phyloP scores from a whole-genome alignment of 2,888 invertebrate genomes.

The Platynereis dumerilii region DNA sequence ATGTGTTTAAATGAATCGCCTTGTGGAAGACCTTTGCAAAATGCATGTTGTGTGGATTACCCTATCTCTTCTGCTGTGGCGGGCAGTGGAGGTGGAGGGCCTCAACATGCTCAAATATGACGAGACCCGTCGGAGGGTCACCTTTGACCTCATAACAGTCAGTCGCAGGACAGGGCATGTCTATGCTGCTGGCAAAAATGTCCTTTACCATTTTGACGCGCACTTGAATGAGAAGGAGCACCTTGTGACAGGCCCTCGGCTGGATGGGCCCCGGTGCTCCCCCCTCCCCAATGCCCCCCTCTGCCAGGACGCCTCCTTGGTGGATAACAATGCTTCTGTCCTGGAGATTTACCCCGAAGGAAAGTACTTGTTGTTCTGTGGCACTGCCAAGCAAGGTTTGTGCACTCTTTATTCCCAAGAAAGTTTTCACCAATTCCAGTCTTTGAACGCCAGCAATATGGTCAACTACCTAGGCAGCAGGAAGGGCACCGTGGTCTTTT shows the following conservation, averaged over 20 bases:
- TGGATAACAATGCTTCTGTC: constrained; percentile 39
- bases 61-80: no score
- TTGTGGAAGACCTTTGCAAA: no score
- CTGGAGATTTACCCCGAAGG: constrained; percentile 35
- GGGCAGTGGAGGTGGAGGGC: no score
- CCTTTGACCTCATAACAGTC: no score
- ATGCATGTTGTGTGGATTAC: no score
- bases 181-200: constrained; percentile 42
- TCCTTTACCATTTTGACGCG: constrained; percentile 36
- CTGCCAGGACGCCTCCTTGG: constrained; percentile 7
- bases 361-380: constrained; percentile 40
- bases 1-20: no score
- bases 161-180: constrained; percentile 19
- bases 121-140: no score
- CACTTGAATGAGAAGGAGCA: constrained; percentile 25
- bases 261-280: constrained; percentile 11
- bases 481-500: constrained; percentile 24
- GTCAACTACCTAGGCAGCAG: constrained; percentile 31
- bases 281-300: not conserved
- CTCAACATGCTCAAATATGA: no score
- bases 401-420: constrained; percentile 38
- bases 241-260: constrained; percentile 18
- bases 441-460: constrained; percentile 20
- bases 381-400: constrained; percentile 39
- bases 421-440: constrained; percentile 27